A percentile compares a stretch with the other conserved stretches of the same genome.
These are phyloP conservation scores for Leptonema lineaticorne DNA, from an alignment of 1,140 invertebrate genomes.

Conservation along the genomic window DNA sequence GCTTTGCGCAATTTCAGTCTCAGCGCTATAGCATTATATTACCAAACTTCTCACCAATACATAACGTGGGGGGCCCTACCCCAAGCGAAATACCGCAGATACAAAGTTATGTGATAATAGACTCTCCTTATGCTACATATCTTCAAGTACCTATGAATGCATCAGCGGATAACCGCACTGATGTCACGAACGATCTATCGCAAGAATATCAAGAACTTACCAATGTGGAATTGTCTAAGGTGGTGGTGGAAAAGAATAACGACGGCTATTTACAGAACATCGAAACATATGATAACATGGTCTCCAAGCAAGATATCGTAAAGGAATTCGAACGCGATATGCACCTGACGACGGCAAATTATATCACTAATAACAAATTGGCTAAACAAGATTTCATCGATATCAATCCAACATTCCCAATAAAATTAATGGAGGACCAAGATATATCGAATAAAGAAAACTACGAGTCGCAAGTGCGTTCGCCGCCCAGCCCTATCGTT, in stretches of 20 bases:
- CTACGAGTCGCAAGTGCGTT: slow-evolving; percentile 54
- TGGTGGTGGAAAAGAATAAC: background rate
- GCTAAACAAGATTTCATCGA: background rate
- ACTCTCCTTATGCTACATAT: slow-evolving; percentile 36
- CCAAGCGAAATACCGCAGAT: slow-evolving; percentile 58
- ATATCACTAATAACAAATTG: background rate
- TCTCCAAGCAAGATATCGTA: background rate
- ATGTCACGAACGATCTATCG: slow-evolving; percentile 40
- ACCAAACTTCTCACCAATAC: slow-evolving; percentile 55
- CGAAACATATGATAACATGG: background rate
- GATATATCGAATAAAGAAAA: slow-evolving; percentile 53
- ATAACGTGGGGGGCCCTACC: slow-evolving; percentile 73
- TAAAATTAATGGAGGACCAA: slow-evolving; percentile 49
- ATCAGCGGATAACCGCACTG: slow-evolving; percentile 40
- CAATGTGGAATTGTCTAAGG: slow-evolving; percentile 7
- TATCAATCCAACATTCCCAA: no score
- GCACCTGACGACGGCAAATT: background rate
- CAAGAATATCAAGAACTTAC: slow-evolving; percentile 44
- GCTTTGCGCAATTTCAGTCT: slow-evolving; percentile 64
- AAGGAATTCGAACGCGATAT: background rate
- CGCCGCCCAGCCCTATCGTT: slow-evolving; percentile 53
- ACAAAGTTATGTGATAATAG: slow-evolving; percentile 51
- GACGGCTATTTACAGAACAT: background rate
- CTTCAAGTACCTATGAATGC: slow-evolving; percentile 5
- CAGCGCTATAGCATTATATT: slow-evolving; percentile 59